phyloP scores from a whole-genome alignment of 2,113 vertebrate species.

The Channa argus region DNA sequence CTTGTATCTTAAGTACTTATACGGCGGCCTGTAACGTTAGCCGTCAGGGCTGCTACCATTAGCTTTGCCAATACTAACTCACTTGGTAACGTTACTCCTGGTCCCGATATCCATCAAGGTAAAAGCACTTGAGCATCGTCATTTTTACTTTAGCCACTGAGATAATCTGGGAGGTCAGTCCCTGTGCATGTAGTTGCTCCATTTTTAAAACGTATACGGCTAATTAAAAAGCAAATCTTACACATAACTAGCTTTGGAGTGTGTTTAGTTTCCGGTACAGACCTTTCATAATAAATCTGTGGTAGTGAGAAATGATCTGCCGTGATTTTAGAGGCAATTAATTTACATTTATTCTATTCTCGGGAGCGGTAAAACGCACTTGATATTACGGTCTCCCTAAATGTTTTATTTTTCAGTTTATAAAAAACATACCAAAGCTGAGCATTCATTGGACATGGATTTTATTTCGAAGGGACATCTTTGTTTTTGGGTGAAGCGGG shows the following conservation, averaged over 20 bases:
- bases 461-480: constrained; percentile 14
- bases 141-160: fast-evolving
- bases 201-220: too few relatives aligned
- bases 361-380: too few relatives aligned
- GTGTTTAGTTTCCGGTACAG: constrained; percentile 14
- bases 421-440: background rate
- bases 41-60: background rate
- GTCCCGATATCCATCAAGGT: background rate
- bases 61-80: background rate
- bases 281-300: constrained; percentile 31
- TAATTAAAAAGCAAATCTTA: too few relatives aligned
- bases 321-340: background rate
- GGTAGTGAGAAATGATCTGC: fast-evolving
- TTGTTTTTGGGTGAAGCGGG: background rate
- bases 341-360: too few relatives aligned
- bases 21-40: background rate
- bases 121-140: background rate
- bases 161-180: background rate
- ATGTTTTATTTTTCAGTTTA: background rate
- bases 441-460: background rate
- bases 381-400: background rate
- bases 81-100: background rate
- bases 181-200: background rate
- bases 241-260: background rate
- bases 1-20: background rate